Base-by-base conservation (phyloP, 2,113 vertebrate genomes). In the Dasypus novemcinctus region DNA sequence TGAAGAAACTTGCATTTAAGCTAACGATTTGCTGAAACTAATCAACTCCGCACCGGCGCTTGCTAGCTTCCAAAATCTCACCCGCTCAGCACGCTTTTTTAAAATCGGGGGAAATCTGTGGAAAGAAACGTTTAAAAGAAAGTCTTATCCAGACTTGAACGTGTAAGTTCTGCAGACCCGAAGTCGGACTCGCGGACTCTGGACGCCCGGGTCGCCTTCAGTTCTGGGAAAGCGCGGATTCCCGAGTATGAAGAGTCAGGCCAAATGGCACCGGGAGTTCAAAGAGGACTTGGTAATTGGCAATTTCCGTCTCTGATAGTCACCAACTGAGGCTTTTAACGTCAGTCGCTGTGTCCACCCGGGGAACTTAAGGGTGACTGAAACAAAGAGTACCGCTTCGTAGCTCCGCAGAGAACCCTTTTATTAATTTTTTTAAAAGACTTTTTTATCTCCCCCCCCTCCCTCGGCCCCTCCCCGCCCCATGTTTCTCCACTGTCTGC, bases 291-390 rank as follows among this genome's bases (percentile, higher is more conserved):
- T 59, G 23, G 63, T 75, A 80, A 90, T 68, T 31, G 88, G 92
- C 11, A 5, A 61, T 74, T 97, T 96, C 92, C 68, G 76, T 87
- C 86, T 31, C 81, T 27, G 31, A n/a, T 18, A n/a, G 78, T 84
- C 81, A 46, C 72, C 63, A 71, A 46, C 1, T 46, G 23, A 2
- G 5, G 52, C 23, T 96, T 80, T 21, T 33, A 90, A 68, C 2
- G 18, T 54, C 49, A 20, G 8, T 2, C 12, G 15, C 72, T 54
- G 52, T n/a, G 75, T 80, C 66, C 33, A 46, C 43, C 91, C 15
- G 1, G 25, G 18, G 18, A 90, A 54, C 33, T 52, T 90, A 31
- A 12, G 2, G 41, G 36, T 41, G 49, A 21, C 64, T 21, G 57
- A 95, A 79, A 69, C 49, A 5, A 1, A 33, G 41, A 63, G 14